Evolutionary conservation across 1,140 invertebrate species (phyloP).

Genomic region (Protaetia brevitarsis): DNA sequence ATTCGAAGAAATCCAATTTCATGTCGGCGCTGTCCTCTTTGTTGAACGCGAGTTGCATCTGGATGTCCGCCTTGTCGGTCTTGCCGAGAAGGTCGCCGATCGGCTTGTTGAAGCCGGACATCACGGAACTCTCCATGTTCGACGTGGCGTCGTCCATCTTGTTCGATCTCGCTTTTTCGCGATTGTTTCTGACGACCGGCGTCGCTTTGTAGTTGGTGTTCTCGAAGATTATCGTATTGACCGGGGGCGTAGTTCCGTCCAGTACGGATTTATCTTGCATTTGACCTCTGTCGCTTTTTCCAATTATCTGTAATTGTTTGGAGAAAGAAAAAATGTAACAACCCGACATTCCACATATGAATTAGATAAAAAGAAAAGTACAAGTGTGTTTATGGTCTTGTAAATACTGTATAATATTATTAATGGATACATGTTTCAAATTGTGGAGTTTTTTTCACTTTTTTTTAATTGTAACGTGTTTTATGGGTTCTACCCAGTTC

Average conservation of each 20-base stretch:
- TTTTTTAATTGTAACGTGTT: no score
- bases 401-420: no score
- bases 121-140: constrained; percentile 38
- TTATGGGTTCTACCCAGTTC: no score
- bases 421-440: no score
- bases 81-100: constrained; percentile 57
- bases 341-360: no score
- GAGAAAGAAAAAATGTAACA: no score
- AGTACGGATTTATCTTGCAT: constrained; percentile 57
- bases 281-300: constrained; percentile 45
- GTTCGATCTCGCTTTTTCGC: constrained; percentile 38
- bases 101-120: constrained; percentile 61
- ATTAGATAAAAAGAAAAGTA: no score
- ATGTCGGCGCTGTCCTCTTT: constrained; percentile 83
- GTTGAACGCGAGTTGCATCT: constrained; percentile 59
- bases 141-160: constrained; percentile 39
- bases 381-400: no score
- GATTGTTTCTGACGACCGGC: constrained; percentile 29
- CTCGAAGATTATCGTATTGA: constrained; percentile 88
- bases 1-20: constrained; percentile 89
- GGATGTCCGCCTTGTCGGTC: constrained; percentile 54
- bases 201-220: constrained; percentile 84
- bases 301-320: constrained; percentile 35
- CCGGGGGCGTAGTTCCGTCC: constrained; percentile 73
- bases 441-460: no score